Percentiles rank a stretch among this genome's conserved stretches.
Evolutionary conservation across 2,113 vertebrate species (phyloP).

Genomic region (Harpagus bidentatus): DNA sequence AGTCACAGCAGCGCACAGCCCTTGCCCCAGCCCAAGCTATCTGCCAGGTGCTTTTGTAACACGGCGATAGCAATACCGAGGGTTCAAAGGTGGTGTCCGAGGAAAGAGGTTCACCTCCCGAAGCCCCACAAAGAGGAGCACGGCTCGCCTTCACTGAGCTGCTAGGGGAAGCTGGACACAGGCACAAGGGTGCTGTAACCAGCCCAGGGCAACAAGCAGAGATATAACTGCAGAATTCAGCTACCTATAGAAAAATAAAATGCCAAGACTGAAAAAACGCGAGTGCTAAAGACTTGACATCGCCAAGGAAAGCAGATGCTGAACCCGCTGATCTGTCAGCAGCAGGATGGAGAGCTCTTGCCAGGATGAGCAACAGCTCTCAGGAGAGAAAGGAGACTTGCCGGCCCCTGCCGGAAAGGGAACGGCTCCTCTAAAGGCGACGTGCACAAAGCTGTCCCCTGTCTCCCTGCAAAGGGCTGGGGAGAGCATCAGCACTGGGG

Average conservation of each 20-base stretch:
- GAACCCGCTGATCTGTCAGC: neutral
- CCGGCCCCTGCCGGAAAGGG: neutral
- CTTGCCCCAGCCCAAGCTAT: neutral
- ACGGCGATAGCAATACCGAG: accelerated
- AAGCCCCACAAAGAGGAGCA: neutral
- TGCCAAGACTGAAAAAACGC: neutral
- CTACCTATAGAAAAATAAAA: neutral
- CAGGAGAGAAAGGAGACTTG: neutral
- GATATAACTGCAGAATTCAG: neutral
- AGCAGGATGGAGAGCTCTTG: neutral
- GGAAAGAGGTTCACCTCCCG: neutral
- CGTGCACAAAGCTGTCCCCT: neutral
- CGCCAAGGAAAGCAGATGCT: neutral
- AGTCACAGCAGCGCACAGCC: neutral
- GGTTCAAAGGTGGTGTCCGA: neutral
- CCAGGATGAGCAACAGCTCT: neutral
- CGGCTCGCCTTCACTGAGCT: neutral
- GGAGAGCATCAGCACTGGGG: neutral
- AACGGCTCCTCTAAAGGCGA: accelerated
- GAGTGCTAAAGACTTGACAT: neutral
- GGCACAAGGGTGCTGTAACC: neutral
- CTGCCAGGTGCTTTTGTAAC: neutral
- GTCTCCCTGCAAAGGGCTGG: neutral
- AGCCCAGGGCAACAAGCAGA: neutral
- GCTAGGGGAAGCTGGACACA: neutral